Percentiles rank a stretch among this genome's conserved stretches.
phyloP scores from a whole-genome alignment of 2,113 vertebrate species.

The Anolis sagrei region DNA sequence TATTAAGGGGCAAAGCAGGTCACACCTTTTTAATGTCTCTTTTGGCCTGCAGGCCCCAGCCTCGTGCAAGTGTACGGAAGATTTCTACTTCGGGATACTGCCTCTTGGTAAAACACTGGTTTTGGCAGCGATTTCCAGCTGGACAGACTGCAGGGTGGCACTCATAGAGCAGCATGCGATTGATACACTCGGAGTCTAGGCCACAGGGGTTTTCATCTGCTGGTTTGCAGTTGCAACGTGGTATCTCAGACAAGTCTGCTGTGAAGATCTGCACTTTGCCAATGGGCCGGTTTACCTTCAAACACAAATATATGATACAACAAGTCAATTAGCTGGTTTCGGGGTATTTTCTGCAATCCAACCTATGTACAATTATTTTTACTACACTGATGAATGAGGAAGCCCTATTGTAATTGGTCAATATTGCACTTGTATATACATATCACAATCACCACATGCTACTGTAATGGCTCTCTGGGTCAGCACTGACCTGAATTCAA shows the following conservation, averaged over 20 bases:
- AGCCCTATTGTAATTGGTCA: neutral
- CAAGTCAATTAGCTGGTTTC: neutral
- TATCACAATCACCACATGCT: too few relatives aligned
- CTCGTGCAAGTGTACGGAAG: conserved; percentile 91
- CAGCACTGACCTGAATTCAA: neutral
- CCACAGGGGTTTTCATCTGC: conserved; percentile 94
- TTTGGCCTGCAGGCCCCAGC: conserved; percentile 94
- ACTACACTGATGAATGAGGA: neutral
- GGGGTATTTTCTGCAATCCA: neutral
- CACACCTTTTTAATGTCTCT: conserved; percentile 94
- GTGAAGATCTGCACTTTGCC: conserved; percentile 97
- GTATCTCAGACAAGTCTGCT: conserved; percentile 94
- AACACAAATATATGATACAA: neutral
- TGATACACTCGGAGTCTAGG: conserved; percentile 96
- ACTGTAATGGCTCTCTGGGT: neutral
- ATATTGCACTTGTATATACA: too few relatives aligned
- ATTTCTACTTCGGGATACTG: conserved; percentile 96
- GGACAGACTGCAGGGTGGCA: conserved; percentile 96
- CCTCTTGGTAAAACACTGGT: conserved; percentile 95
- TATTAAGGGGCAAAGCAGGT: accelerated
- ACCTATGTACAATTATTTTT: neutral
- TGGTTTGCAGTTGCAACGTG: conserved; percentile 95
- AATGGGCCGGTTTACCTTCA: conserved; percentile 92
- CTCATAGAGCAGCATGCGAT: conserved; percentile 97
- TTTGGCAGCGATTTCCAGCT: conserved; percentile 89